phyloP scores from a whole-genome alignment of 2,888 invertebrate genomes.

The Steinernema hermaphroditum region DNA sequence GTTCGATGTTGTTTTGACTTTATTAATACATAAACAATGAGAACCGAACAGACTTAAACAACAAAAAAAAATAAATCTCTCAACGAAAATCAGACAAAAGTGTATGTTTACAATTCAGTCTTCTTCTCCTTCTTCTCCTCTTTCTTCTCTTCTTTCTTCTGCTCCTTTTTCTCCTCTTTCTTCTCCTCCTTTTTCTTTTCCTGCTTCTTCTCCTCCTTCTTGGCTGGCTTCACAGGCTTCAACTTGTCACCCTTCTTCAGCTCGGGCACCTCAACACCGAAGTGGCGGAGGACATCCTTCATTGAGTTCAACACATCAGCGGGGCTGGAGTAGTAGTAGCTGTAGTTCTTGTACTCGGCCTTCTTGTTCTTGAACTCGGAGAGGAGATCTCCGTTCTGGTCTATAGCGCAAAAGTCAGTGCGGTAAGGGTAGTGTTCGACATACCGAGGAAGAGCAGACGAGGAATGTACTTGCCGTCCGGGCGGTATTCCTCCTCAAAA shows the following conservation, averaged over 20 bases:
- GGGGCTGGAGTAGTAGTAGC: conserved; percentile 65
- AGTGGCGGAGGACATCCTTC: conserved; percentile 62
- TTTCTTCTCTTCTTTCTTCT: conserved; percentile 39
- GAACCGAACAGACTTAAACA: not conserved
- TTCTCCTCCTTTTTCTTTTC: conserved; percentile 51
- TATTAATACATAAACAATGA: not conserved
- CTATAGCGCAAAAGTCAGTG: conserved; percentile 35
- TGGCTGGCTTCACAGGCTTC: conserved; percentile 55
- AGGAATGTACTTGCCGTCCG: conserved; percentile 65
- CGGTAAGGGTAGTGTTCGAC: not conserved
- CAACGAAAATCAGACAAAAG: conserved; percentile 20
- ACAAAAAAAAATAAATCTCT: conserved; percentile 25
- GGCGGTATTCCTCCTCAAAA: conserved; percentile 65
- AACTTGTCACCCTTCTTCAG: conserved; percentile 60
- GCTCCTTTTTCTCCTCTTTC: conserved; percentile 45
- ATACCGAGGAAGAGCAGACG: conserved; percentile 61
- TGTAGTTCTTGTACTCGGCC: conserved; percentile 66
- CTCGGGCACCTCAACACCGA: conserved; percentile 60
- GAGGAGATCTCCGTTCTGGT: conserved; percentile 64
- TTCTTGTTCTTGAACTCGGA: conserved; percentile 64
- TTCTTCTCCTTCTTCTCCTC: conserved; percentile 36
- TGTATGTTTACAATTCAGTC: conserved; percentile 36
- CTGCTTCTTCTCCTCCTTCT: conserved; percentile 37
- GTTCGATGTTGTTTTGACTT: not conserved
- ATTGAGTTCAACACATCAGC: conserved; percentile 65